Conservation (phyloP, 2,113 vertebrate genomes). For the Onychostoma macrolepis region DNA sequence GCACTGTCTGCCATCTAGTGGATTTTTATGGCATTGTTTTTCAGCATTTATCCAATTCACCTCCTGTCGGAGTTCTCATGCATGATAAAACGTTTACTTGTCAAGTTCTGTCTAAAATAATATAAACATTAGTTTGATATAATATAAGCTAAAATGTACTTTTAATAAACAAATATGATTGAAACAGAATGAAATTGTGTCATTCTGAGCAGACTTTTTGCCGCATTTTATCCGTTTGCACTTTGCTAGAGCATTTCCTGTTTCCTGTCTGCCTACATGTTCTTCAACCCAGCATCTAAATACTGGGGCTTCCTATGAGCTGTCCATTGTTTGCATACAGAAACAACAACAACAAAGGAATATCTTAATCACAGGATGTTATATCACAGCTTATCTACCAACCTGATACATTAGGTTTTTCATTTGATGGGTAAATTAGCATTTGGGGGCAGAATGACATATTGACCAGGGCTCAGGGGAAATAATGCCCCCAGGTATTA, state of each 20-base stretch:
- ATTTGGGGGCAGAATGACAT: neutral
- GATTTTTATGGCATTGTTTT: neutral
- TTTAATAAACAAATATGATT: neutral
- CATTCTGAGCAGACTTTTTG: neutral
- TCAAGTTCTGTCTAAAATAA: neutral
- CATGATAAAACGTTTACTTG: neutral
- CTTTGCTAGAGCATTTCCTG: constrained; percentile 23
- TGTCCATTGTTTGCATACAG: constrained; percentile 10
- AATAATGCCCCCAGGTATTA: too few relatives aligned
- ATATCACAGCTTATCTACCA: neutral
- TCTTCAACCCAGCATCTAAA: neutral
- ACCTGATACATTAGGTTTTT: neutral
- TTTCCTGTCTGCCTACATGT: constrained; percentile 16
- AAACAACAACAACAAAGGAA: neutral
- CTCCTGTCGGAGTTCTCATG: neutral
- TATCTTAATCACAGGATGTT: neutral
- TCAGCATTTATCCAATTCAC: neutral
- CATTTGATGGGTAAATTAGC: neutral
- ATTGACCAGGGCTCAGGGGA: too few relatives aligned
- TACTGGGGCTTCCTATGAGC: neutral
- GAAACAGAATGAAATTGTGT: neutral
- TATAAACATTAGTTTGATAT: neutral
- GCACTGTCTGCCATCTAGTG: constrained; percentile 50
- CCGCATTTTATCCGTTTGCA: neutral
- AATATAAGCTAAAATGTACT: neutral